A percentile compares a stretch with the other conserved stretches of the same genome.
phyloP scores from a whole-genome alignment of 2,797 vertebrate species.

The Ambastaia sidthimunki region DNA sequence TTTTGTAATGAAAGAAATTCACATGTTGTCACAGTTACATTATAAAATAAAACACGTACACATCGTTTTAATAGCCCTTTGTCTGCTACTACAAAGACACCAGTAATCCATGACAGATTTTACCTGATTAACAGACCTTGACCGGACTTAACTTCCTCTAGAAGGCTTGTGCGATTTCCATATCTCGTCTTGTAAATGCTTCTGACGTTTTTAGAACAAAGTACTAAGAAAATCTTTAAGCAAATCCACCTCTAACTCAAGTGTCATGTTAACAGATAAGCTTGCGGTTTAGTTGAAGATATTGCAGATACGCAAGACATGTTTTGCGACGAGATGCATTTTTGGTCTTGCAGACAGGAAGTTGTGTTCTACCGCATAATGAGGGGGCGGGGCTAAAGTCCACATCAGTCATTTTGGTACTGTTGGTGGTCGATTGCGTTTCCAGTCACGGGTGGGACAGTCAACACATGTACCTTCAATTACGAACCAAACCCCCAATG shows the following conservation, averaged over 20 bases:
- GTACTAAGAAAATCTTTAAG: not conserved
- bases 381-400: slow-evolving; percentile 6
- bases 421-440: slow-evolving; percentile 52
- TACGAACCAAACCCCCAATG: slow-evolving; percentile 66
- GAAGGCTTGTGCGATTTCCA: not conserved
- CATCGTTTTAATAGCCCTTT: not conserved
- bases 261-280: not conserved
- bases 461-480: slow-evolving; percentile 75
- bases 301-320: not conserved
- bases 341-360: not conserved
- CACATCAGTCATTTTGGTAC: slow-evolving; percentile 29
- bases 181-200: not conserved
- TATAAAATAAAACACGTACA: too few relatives aligned
- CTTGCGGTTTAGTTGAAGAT: not conserved
- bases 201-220: not conserved
- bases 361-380: slow-evolving; percentile 16
- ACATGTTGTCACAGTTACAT: too few relatives aligned
- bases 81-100: not conserved
- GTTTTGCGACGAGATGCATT: slow-evolving; percentile 9
- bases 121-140: not conserved
- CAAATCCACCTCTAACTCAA: not conserved
- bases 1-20: too few relatives aligned
- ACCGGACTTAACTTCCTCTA: not conserved
- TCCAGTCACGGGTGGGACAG: slow-evolving; percentile 4
- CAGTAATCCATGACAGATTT: not conserved